Percentiles rank a stretch among this genome's conserved stretches.
phyloP scores from a whole-genome alignment of 1,140 invertebrate species.

The Scaptomyza graminum region DNA sequence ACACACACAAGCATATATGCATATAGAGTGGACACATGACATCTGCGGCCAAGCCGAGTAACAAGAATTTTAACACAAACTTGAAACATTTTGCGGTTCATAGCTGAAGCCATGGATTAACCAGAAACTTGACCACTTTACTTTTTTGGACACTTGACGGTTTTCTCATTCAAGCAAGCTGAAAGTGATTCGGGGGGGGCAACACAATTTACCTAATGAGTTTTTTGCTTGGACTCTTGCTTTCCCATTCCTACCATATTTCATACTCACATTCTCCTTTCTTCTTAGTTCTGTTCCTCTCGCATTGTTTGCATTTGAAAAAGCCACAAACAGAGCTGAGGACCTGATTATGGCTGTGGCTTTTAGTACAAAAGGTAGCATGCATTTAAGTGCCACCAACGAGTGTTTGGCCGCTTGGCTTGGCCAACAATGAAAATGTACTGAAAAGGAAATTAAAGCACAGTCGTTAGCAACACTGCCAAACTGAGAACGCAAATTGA shows the following conservation, averaged over 20 bases:
- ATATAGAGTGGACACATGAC: conserved; percentile 10
- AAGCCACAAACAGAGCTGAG: background rate
- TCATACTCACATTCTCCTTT: background rate
- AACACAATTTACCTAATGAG: conserved; percentile 67
- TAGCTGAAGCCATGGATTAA: background rate
- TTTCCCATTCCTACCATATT: background rate
- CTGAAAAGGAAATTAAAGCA: conserved; percentile 23
- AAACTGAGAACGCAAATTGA: background rate
- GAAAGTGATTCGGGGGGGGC: background rate
- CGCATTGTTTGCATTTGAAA: too few relatives aligned
- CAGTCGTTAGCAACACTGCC: conserved; percentile 14
- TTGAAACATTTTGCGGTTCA: background rate
- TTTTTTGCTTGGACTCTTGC: conserved; percentile 29
- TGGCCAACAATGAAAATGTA: conserved; percentile 6
- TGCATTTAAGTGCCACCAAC: conserved; percentile 24
- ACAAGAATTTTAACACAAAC: conserved; percentile 10
- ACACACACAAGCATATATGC: background rate
- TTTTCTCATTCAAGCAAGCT: background rate
- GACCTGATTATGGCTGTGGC: background rate
- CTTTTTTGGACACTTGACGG: conserved; percentile 28
- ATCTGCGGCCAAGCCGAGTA: conserved; percentile 3
- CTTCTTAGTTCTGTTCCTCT: background rate
- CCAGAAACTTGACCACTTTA: background rate
- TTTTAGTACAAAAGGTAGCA: background rate
- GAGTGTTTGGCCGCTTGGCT: background rate